Evolutionary conservation across 1,140 invertebrate genomes (phyloP).

Genomic region (Achatina immaculata): DNA sequence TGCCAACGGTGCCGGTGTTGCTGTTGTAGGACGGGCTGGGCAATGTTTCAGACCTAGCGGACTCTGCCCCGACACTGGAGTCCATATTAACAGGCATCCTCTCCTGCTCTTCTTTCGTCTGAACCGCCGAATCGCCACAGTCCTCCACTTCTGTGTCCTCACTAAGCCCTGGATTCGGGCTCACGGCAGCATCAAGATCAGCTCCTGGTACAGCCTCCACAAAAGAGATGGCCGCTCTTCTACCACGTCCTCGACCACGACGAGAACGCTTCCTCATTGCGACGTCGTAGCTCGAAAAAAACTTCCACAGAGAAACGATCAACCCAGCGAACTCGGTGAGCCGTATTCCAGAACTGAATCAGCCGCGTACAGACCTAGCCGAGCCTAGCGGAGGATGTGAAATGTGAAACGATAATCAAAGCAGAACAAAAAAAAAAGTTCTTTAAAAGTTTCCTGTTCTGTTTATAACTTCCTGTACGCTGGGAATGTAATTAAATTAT

Average conservation of each 20-base stretch:
- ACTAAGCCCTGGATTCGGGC: constrained; percentile 6
- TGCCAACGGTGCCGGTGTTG: background rate
- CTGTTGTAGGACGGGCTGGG: background rate
- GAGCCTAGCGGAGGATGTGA: no score
- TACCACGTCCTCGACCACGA: constrained; percentile 4
- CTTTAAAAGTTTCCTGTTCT: background rate
- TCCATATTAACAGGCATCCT: background rate
- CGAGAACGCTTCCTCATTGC: constrained; percentile 27
- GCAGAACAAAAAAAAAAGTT: background rate
- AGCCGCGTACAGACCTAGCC: background rate
- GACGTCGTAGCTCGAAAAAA: constrained; percentile 23
- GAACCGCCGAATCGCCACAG: background rate
- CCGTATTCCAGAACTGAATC: background rate
- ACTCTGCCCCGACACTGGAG: background rate
- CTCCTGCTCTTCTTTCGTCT: background rate
- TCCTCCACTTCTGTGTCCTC: constrained; percentile 26
- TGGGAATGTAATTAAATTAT: background rate
- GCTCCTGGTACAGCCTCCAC: background rate
- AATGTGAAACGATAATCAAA: background rate
- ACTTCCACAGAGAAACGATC: background rate
- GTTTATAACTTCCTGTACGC: background rate
- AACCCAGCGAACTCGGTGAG: background rate
- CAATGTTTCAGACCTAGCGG: background rate
- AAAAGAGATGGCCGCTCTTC: background rate
- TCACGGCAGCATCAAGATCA: background rate